phyloP scores from a whole-genome alignment of 2,888 invertebrate genomes.

The Archips crataeganus region DNA sequence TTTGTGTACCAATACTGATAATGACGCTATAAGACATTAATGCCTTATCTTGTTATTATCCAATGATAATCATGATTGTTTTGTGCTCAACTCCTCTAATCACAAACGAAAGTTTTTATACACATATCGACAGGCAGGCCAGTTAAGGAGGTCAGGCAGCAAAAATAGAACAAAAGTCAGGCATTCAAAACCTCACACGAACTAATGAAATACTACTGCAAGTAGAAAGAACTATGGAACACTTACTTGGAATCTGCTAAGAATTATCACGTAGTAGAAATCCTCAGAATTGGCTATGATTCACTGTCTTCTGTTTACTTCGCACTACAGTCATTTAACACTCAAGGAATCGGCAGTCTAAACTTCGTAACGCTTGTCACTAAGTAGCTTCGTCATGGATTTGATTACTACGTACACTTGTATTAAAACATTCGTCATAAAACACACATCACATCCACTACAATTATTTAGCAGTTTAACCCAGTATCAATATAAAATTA shows the following conservation, averaged over 20 bases:
- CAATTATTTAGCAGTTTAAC: neutral
- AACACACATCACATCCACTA: neutral
- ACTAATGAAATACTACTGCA: neutral
- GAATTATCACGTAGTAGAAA: slow-evolving; percentile 21
- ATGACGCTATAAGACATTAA: neutral
- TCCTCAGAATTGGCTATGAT: slow-evolving; percentile 36
- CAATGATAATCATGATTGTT: neutral
- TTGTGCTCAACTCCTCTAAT: neutral
- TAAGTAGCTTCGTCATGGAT: slow-evolving; percentile 37
- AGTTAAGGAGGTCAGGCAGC: slow-evolving; percentile 34
- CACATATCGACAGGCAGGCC: too few species aligned
- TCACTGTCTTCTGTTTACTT: slow-evolving; percentile 40
- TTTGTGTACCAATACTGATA: neutral
- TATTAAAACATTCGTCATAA: neutral
- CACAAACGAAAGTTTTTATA: neutral
- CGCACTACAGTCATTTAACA: slow-evolving; percentile 34
- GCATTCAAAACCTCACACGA: slow-evolving; percentile 17
- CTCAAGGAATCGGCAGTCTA: slow-evolving; percentile 35
- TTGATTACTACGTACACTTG: slow-evolving; percentile 21
- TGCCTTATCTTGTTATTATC: neutral
- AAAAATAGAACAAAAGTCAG: slow-evolving; percentile 30
- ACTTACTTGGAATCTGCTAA: slow-evolving; percentile 32
- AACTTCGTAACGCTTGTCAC: slow-evolving; percentile 36
- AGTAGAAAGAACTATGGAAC: slow-evolving; percentile 4
- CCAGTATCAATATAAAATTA: neutral